phyloP scores from a whole-genome alignment of 2,888 invertebrate genomes.

The Dyspetes luteomarginatus region DNA sequence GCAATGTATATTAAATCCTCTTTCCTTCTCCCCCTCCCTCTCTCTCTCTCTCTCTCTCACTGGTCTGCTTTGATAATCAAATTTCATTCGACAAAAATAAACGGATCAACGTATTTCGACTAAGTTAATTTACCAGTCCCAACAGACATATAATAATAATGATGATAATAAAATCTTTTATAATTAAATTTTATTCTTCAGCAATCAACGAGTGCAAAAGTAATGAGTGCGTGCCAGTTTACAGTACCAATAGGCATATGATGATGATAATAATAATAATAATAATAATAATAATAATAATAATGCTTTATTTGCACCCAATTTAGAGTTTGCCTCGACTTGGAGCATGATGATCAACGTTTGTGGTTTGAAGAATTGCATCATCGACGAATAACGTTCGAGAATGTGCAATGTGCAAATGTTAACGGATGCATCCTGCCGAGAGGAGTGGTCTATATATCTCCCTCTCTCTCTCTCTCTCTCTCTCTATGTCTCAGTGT shows the following conservation, averaged over 20 bases:
- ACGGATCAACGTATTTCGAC: background rate
- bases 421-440: slow-evolving; percentile 54
- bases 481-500: background rate
- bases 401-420: slow-evolving; percentile 37
- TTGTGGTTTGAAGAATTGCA: slow-evolving; percentile 50
- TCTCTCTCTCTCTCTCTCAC: background rate
- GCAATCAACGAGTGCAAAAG: slow-evolving; percentile 3
- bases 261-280: background rate
- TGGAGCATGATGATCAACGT: slow-evolving; percentile 18
- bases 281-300: slow-evolving; percentile 10
- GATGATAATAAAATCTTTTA: background rate
- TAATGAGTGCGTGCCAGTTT: slow-evolving; percentile 4
- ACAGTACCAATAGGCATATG: background rate
- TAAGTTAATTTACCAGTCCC: background rate
- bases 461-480: background rate
- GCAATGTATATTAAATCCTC: background rate
- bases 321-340: slow-evolving; percentile 7
- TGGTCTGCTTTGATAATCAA: background rate
- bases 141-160: background rate
- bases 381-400: slow-evolving; percentile 56
- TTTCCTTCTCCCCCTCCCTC: background rate
- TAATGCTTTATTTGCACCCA: background rate
- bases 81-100: background rate
- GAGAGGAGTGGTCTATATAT: slow-evolving; percentile 51
- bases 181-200: slow-evolving; percentile 38